These are phyloP conservation scores for Carollia perspicillata DNA, from an alignment of 2,113 vertebrate genomes.

Conservation along the genomic window DNA sequence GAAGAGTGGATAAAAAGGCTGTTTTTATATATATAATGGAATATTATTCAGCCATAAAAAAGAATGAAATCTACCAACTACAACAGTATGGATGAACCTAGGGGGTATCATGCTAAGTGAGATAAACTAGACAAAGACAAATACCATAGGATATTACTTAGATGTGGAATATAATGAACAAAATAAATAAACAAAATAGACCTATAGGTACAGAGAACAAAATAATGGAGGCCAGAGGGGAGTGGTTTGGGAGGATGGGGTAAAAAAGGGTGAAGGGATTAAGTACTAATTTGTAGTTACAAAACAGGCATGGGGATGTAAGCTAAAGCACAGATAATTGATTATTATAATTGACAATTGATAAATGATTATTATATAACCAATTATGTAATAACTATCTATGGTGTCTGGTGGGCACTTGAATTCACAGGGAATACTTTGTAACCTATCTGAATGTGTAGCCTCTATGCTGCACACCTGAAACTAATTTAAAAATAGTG, in stretches of 20 bases:
- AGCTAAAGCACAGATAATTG: neutral
- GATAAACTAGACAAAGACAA: neutral
- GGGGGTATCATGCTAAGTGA: neutral
- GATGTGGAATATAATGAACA: neutral
- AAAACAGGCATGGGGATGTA: neutral
- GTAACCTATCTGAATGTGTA: neutral
- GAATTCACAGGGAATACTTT: neutral
- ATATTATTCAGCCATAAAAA: neutral
- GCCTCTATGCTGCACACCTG: neutral
- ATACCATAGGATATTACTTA: neutral
- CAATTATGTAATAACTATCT: neutral
- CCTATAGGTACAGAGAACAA: neutral
- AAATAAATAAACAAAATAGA: neutral
- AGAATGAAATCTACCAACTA: neutral
- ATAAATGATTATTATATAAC: no score
- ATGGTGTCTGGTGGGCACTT: neutral
- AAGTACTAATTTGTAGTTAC: neutral
- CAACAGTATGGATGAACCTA: neutral
- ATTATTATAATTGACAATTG: no score
- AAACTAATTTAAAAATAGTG: neutral
- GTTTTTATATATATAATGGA: neutral
- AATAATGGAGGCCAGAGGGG: neutral
- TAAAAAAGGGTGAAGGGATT: neutral
- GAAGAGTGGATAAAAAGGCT: neutral
- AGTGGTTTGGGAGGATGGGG: neutral